Base-by-base conservation (phyloP, 35 echinoderm and acorn worm species). In the Lytechinus variegatus region DNA sequence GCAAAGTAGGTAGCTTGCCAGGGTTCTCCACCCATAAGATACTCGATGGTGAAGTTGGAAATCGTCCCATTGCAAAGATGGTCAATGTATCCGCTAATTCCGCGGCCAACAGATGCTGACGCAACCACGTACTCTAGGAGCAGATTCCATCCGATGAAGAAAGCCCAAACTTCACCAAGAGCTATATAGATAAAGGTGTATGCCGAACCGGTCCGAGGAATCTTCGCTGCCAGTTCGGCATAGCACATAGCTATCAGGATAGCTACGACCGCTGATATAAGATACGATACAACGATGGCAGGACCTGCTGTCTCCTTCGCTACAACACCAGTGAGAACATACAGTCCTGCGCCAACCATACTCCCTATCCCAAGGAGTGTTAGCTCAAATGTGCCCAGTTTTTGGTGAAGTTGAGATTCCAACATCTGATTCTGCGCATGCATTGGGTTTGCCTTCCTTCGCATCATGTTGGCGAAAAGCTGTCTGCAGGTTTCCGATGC, bases 111-210 rank as follows among this genome's bases (percentile, higher is more conserved):
- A 4, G 95, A 54, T 8, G 97, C 97, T 19, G 87, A 44, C 44
- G 54, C 53, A 10, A 96, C 87, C 54, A 97, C 87, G 92, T 97
- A 95, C 27, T 97, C 97, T 3, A 97, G 87, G 1, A 97, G 52
- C n/a, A 97, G 10, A 61, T 96, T 97, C 97, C 97, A 97, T 9
- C 97, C 97, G 54, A 97, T 97, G 54, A 97, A 52, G 44, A 97
- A 97, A 54, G 95, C 97, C 97, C 97, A 97, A 2, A 96, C 21
- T 52, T 97, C 97, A 14, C 97, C 97, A 12, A 97, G 56, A 7
- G 93, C 92, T 53, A 97, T 55, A 87, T 97, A 97, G 21, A 87
- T 91, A 54, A 96, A 97, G 9, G 87, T 96, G 44, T 96, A 97
- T 44, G 97, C 97, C 19, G 97, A 97, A 33, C 97, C 97, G 8